Conservation (phyloP, 2,888 invertebrate species). For the Neria commutata region DNA sequence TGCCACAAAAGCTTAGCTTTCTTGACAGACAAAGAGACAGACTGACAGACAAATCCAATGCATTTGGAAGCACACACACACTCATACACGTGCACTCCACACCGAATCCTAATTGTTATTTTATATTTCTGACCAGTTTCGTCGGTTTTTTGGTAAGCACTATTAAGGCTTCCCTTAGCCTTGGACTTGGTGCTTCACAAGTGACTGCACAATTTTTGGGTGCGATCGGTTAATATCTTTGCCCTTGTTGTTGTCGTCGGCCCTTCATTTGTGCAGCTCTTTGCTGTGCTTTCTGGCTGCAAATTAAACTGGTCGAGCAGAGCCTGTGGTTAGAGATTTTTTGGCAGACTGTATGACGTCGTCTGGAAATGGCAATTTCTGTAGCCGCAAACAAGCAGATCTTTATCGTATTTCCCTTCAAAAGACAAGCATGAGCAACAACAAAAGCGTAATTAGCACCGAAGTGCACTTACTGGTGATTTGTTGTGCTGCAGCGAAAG, state of each 20-base stretch:
- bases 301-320: background rate
- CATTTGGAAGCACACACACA: conserved; percentile 29
- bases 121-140: background rate
- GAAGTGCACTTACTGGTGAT: no score
- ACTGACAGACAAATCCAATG: conserved; percentile 29
- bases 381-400: conserved; percentile 38
- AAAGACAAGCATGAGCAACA: conserved; percentile 25
- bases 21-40: conserved; percentile 29
- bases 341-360: conserved; percentile 51
- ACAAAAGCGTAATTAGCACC: no score
- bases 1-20: conserved; percentile 2
- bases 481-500: no score
- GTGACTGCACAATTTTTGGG: conserved; percentile 51
- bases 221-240: conserved; percentile 6
- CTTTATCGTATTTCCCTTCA: conserved; percentile 19
- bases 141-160: conserved; percentile 32
- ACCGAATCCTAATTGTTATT: conserved; percentile 2
- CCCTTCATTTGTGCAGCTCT: background rate
- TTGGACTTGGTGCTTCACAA: conserved; percentile 44
- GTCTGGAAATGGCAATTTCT: conserved; percentile 31
- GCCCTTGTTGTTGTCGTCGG: no score
- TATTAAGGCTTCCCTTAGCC: conserved; percentile 48
- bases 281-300: background rate
- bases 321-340: background rate
- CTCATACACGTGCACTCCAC: background rate